Evolutionary conservation across 2,888 invertebrate genomes (phyloP).

Genomic region (Minunthozetes semirufus): DNA sequence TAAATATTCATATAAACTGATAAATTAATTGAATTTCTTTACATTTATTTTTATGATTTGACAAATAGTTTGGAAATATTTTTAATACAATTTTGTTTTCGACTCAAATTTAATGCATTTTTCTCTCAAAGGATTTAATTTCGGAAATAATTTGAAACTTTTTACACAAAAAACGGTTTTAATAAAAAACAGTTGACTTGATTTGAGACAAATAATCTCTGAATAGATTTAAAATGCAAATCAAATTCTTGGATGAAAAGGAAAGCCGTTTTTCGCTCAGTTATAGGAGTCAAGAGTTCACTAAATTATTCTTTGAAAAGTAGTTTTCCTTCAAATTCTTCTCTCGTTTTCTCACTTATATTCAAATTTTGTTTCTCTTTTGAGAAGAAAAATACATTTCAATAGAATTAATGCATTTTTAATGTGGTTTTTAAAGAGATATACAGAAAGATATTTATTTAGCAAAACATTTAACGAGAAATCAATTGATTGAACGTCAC

Average conservation of each 20-base stretch:
- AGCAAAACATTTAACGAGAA: not conserved
- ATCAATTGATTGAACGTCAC: not conserved
- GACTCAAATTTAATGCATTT: too few relatives aligned
- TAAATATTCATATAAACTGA: not conserved
- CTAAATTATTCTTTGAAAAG: too few relatives aligned
- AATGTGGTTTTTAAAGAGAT: not conserved
- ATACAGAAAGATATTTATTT: not conserved
- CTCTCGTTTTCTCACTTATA: not conserved
- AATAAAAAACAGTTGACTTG: too few relatives aligned
- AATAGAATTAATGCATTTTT: slow-evolving; percentile 9
- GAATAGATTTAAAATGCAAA: not conserved
- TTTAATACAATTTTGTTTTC: too few relatives aligned
- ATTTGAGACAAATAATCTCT: too few relatives aligned
- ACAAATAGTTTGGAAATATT: too few relatives aligned
- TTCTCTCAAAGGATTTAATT: too few relatives aligned
- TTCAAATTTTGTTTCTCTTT: not conserved
- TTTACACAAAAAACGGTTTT: too few relatives aligned
- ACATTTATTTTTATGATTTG: too few relatives aligned
- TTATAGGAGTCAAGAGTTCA: not conserved
- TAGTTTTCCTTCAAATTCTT: not conserved
- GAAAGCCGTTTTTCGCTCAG: not conserved
- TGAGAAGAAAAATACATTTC: not conserved
- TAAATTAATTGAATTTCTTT: not conserved
- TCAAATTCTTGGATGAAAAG: not conserved
- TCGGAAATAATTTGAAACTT: too few relatives aligned